Conservation (phyloP, 2,797 vertebrate species). For the Sebastes steindachneri region DNA sequence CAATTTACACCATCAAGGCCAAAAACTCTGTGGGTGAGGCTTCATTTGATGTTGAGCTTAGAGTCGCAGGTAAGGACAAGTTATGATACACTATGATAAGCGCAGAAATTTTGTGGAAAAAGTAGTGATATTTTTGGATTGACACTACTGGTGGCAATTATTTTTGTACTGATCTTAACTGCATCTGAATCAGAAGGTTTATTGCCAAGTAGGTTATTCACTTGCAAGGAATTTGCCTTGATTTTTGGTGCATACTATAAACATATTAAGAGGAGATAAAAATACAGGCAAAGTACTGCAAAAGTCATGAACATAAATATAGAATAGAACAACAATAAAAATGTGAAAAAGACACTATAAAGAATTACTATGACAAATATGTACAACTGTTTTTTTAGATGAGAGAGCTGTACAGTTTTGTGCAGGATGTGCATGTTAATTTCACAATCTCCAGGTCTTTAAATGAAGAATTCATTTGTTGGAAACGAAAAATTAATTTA, state of each 20-base stretch:
- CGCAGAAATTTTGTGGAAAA: background rate
- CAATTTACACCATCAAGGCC: constrained; percentile 84
- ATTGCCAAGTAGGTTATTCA: background rate
- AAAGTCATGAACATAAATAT: background rate
- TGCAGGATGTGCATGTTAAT: background rate
- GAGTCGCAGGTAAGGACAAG: constrained; percentile 86
- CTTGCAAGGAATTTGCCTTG: background rate
- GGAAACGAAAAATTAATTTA: background rate
- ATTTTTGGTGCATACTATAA: background rate
- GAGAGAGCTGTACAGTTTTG: background rate
- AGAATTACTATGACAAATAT: background rate
- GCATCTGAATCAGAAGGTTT: background rate
- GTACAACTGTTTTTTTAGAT: background rate
- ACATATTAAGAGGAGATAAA: background rate
- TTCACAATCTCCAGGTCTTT: background rate
- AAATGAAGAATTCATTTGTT: background rate
- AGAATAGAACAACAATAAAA: background rate
- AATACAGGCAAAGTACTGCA: background rate
- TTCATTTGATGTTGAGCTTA: constrained; percentile 84
- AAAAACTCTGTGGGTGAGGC: constrained; percentile 81
- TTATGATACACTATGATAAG: background rate
- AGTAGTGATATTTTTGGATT: background rate
- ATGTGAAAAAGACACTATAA: background rate
- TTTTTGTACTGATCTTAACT: background rate
- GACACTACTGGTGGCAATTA: background rate